These are phyloP conservation scores for Nymphalis polychloros DNA, from an alignment of 2,888 invertebrate genomes.

Conservation along the genomic window DNA sequence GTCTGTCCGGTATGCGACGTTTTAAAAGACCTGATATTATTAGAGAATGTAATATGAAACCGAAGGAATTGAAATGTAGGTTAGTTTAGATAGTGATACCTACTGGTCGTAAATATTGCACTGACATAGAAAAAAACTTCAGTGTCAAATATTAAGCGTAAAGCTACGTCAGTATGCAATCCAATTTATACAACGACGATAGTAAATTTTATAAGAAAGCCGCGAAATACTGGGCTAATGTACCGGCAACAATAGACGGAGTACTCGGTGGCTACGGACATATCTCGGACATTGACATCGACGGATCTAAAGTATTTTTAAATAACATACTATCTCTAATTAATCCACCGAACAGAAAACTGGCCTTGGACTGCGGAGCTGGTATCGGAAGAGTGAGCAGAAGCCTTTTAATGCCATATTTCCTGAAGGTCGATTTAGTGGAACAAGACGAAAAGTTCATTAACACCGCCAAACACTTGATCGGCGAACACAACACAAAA, in stretches of 20 bases:
- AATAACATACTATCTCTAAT: constrained; percentile 71
- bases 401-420: constrained; percentile 88
- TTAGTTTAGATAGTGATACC: neutral
- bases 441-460: constrained; percentile 94
- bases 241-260: constrained; percentile 94
- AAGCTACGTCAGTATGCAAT: constrained; percentile 8
- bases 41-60: no score
- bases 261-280: constrained; percentile 96
- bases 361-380: constrained; percentile 96
- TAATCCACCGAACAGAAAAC: constrained; percentile 77
- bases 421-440: constrained; percentile 92
- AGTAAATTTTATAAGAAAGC: constrained; percentile 84
- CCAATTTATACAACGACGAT: constrained; percentile 5
- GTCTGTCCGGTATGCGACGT: no score
- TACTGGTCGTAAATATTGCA: neutral
- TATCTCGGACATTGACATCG: constrained; percentile 92
- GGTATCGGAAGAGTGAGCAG: constrained; percentile 98
- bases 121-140: constrained; percentile 2
- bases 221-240: constrained; percentile 91
- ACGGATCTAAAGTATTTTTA: constrained; percentile 91
- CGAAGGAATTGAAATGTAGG: neutral
- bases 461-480: constrained; percentile 83
- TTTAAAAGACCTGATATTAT: no score
- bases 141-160: constrained; percentile 8
- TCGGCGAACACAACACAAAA: constrained; percentile 71